Percentiles rank a stretch among this genome's conserved stretches.
These are phyloP conservation scores for Rhegmatorhina hoffmannsi DNA, from an alignment of 2,113 vertebrate species.

Conservation along the genomic window DNA sequence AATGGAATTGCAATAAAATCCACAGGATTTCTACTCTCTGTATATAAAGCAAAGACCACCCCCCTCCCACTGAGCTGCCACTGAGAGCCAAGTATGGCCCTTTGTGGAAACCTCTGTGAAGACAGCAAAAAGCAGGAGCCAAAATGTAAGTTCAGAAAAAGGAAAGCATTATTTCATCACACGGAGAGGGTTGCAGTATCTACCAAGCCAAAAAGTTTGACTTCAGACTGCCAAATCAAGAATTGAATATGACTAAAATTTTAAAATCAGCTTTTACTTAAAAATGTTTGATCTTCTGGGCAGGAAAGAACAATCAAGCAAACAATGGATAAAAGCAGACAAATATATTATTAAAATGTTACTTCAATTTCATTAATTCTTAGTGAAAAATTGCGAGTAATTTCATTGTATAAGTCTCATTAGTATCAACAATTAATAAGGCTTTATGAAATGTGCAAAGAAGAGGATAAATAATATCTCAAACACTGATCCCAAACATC, in stretches of 20 bases:
- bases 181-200: not conserved
- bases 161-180: not conserved
- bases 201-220: not conserved
- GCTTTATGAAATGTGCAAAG: not conserved
- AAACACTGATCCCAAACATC: not conserved
- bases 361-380: not conserved
- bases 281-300: not conserved
- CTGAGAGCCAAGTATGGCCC: not conserved
- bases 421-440: not conserved
- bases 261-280: not conserved
- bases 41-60: not conserved
- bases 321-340: not conserved
- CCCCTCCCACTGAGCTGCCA: not conserved
- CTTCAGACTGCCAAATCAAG: not conserved
- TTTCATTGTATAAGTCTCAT: not conserved
- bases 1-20: not conserved
- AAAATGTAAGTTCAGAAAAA: not conserved
- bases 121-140: not conserved
- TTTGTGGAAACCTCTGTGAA: not conserved
- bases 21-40: not conserved
- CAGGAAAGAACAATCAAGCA: not conserved
- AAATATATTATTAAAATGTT: not conserved
- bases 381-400: not conserved
- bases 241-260: not conserved
- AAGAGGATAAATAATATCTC: not conserved